Conservation (phyloP, 2,888 invertebrate species). For the Hymenopus coronatus region DNA sequence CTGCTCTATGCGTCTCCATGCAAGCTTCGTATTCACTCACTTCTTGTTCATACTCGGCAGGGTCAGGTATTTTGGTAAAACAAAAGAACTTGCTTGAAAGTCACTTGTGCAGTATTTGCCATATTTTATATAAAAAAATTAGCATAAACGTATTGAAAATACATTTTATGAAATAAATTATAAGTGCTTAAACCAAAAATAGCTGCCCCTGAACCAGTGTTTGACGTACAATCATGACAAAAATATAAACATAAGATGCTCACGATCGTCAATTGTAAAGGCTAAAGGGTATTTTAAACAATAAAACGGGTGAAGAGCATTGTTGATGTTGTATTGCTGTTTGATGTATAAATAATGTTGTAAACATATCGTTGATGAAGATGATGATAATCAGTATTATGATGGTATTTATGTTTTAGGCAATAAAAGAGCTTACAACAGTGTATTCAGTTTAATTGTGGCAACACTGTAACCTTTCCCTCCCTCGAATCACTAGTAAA, state of each 20-base stretch:
- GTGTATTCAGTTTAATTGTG: background rate
- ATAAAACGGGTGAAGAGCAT: background rate
- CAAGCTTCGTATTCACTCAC: background rate
- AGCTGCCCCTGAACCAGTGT: background rate
- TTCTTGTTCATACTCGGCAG: background rate
- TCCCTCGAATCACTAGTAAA: background rate
- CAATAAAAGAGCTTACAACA: background rate
- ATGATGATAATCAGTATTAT: background rate
- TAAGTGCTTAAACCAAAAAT: background rate
- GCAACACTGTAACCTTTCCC: background rate
- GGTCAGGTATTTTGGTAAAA: background rate
- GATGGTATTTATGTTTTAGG: background rate
- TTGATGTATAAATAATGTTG: background rate
- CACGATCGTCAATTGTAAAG: background rate
- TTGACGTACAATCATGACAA: slow-evolving; percentile 3
- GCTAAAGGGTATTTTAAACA: background rate
- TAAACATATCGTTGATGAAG: background rate
- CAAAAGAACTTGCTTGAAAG: background rate
- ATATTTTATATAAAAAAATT: background rate
- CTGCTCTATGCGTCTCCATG: no score
- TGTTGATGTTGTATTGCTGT: background rate
- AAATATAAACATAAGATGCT: background rate
- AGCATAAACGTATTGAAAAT: background rate
- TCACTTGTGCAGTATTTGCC: background rate
- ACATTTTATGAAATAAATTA: background rate